Evolutionary conservation across 2,113 vertebrate species (phyloP).

Genomic region (Passerina amoena): DNA sequence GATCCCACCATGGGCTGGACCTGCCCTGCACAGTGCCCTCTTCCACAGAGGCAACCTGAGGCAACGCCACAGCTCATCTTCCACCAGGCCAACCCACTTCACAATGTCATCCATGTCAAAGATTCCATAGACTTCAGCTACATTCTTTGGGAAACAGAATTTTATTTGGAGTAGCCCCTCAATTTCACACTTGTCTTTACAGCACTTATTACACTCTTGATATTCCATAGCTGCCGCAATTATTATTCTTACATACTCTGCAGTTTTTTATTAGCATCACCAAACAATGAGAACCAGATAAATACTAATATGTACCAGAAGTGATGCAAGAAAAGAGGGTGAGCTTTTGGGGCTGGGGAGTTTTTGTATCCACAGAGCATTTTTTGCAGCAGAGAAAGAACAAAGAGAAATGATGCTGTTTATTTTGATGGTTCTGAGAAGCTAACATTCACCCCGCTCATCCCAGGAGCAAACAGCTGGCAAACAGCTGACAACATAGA

Average conservation of each 20-base stretch:
- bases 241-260: neutral
- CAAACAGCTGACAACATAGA: slow-evolving; percentile 59
- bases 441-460: slow-evolving; percentile 30
- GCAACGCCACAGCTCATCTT: neutral
- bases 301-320: neutral
- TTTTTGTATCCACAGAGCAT: neutral
- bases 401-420: neutral
- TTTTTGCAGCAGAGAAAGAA: neutral
- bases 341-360: neutral
- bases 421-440: slow-evolving; percentile 14
- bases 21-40: accelerated
- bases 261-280: neutral
- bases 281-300: neutral
- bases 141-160: neutral
- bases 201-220: neutral
- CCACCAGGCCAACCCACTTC: neutral
- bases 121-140: neutral
- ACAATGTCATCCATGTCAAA: neutral
- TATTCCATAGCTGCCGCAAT: neutral
- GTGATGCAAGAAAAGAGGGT: neutral
- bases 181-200: neutral
- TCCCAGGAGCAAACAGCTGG: slow-evolving; percentile 63
- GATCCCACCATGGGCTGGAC: neutral
- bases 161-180: neutral
- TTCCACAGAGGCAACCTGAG: neutral